These are phyloP conservation scores for Hippocampus mohnikei DNA, from an alignment of 2,113 vertebrate genomes.

Conservation along the genomic window DNA sequence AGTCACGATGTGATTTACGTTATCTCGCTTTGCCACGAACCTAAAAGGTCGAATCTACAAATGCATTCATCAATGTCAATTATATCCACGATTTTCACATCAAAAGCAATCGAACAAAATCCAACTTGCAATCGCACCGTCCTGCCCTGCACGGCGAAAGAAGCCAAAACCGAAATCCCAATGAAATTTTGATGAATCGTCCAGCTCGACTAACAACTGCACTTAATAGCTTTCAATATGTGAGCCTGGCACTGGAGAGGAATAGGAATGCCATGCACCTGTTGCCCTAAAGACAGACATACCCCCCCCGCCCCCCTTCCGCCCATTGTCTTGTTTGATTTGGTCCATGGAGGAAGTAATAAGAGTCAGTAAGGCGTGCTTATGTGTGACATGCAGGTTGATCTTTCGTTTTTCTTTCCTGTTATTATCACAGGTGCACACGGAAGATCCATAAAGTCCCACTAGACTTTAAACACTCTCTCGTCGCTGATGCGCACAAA, in stretches of 20 bases:
- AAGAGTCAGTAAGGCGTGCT: slow-evolving; percentile 24
- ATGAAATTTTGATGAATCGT: too few relatives aligned
- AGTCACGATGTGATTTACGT: background rate
- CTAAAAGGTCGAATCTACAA: too few relatives aligned
- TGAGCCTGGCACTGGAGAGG: slow-evolving; percentile 21
- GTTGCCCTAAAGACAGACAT: slow-evolving; percentile 37
- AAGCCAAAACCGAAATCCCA: too few relatives aligned
- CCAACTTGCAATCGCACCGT: too few relatives aligned
- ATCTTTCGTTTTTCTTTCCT: slow-evolving; percentile 13
- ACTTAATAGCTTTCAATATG: slow-evolving; percentile 41
- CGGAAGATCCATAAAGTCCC: slow-evolving; percentile 9
- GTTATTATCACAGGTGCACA: background rate
- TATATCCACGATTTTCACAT: too few relatives aligned
- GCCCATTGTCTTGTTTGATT: slow-evolving; percentile 4
- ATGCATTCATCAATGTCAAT: too few relatives aligned
- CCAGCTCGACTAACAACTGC: slow-evolving; percentile 18
- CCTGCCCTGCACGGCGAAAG: too few relatives aligned
- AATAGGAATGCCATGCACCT: slow-evolving; percentile 46
- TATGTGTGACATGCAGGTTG: slow-evolving; percentile 8
- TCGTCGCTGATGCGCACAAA: background rate
- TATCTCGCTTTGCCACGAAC: too few relatives aligned
- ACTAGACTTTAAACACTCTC: slow-evolving; percentile 35
- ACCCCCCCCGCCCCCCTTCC: background rate
- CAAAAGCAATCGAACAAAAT: too few relatives aligned
- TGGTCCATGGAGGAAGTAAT: slow-evolving; percentile 39